These are phyloP conservation scores for Lepidocolaptes lacrymiger DNA, from an alignment of 2,797 vertebrate genomes.

Conservation along the genomic window DNA sequence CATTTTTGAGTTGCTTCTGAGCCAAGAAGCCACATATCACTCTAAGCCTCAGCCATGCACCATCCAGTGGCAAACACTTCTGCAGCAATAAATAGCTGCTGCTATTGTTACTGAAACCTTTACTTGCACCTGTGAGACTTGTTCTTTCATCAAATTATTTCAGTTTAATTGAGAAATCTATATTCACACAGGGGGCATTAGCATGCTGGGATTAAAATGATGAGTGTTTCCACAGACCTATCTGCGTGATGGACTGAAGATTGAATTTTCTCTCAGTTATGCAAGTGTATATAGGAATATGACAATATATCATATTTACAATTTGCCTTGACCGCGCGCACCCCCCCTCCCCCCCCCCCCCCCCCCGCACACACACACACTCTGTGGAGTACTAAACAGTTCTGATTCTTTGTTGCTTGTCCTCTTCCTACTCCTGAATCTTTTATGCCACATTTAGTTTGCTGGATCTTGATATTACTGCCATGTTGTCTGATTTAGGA, in stretches of 20 bases:
- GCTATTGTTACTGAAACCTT: constrained; percentile 18
- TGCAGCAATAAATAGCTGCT: background rate
- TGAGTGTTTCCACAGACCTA: constrained; percentile 36
- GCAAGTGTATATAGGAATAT: constrained; percentile 55
- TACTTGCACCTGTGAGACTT: constrained; percentile 27
- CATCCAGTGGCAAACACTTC: background rate
- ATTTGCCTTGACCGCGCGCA: constrained; percentile 44
- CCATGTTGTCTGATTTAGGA: constrained; percentile 32
- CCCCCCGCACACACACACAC: background rate
- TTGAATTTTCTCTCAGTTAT: constrained; percentile 41
- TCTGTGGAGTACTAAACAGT: constrained; percentile 34
- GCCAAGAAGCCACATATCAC: background rate
- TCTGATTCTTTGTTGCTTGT: constrained; percentile 21
- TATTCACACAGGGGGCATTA: constrained; percentile 50
- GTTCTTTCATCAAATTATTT: constrained; percentile 68
- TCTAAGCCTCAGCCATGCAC: background rate
- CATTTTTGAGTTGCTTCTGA: background rate
- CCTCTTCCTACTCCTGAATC: constrained; percentile 41
- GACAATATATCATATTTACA: constrained; percentile 22
- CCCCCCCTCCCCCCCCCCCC: no score
- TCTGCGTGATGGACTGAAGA: constrained; percentile 43
- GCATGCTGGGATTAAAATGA: constrained; percentile 64
- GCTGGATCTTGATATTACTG: constrained; percentile 35
- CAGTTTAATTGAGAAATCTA: constrained; percentile 75
- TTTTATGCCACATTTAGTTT: constrained; percentile 48